Base-by-base conservation (phyloP, 2,888 invertebrate species). In the Ligdia adustata region DNA sequence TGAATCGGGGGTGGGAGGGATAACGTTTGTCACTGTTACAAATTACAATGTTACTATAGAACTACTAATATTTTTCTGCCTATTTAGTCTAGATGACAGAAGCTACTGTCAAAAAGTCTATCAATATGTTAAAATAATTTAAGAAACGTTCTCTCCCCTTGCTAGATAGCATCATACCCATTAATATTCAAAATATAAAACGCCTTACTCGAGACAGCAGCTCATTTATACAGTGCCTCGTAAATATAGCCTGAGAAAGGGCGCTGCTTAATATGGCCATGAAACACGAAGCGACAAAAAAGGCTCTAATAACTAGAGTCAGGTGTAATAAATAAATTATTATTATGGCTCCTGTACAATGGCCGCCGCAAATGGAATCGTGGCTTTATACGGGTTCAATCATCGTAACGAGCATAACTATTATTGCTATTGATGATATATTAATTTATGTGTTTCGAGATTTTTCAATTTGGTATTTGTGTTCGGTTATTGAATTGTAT, bases 241-340 rank as follows among this genome's bases (percentile, higher is more conserved):
- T 42, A 59, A 59, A 58, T 60, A 62, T 56, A 57, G 60, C 60
- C 52, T 55, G 53, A 60, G 62, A 66, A 64, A 66, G 60, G 62
- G 57, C 53, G 52, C 67, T 61, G 55, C 58, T 69, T 62, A 64
- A 58, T 46, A 54, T 38, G 54, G 55, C 58, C 62, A 60, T 69
- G 62, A 69, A 72, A 65, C 57, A 60, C 54, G 59, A 60, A 59
- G 55, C 53, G 59, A 66, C 67, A 67, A 71, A 72, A 71, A 68
- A 58, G 60, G 60, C 53, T 45, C 64, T 72, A 68, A 69, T 66
- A 66, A 65, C 56, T 56, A 49, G 32, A 46, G 52, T 50, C 70
- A 72, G 70, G 70, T 71, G 72, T 69, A 62, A 64, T 72, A 63
- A 72, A 75, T 73, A 72, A 72, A 65, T 72, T 66, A 69, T 68